These are phyloP conservation scores for Anarsia innoxiella DNA, from an alignment of 2,888 invertebrate genomes.

Conservation along the genomic window DNA sequence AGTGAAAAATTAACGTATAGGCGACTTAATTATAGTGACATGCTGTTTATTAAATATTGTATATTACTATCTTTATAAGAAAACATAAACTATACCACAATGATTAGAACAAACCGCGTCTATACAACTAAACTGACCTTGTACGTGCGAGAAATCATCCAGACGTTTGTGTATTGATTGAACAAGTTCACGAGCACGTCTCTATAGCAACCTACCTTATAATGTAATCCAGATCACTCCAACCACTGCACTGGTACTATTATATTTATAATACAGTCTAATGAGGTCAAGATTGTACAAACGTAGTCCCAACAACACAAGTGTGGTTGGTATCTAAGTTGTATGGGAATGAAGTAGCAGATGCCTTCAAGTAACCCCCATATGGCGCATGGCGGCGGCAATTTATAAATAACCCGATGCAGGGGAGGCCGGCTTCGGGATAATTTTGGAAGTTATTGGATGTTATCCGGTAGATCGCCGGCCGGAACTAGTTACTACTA, in stretches of 20 bases:
- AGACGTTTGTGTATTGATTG: constrained; percentile 25
- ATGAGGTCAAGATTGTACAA: too few species aligned
- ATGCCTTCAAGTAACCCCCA: constrained; percentile 58
- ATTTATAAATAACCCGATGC: constrained; percentile 63
- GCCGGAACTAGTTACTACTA: background rate
- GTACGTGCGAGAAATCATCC: constrained; percentile 32
- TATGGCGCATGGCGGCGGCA: constrained; percentile 38
- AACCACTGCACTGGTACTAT: too few species aligned
- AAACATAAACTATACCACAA: too few species aligned
- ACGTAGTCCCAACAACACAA: too few species aligned
- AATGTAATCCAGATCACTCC: too few species aligned
- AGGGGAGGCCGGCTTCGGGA: constrained; percentile 53
- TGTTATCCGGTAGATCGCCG: background rate
- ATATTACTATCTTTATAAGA: too few species aligned
- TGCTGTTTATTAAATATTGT: too few species aligned
- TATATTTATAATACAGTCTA: too few species aligned
- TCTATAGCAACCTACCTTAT: constrained; percentile 44
- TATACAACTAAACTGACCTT: constrained; percentile 33
- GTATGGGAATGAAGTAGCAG: constrained; percentile 38
- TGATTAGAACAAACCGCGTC: background rate
- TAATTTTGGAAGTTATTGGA: constrained; percentile 47
- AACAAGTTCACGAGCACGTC: constrained; percentile 40
- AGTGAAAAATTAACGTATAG: too few species aligned
- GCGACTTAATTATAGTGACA: too few species aligned
- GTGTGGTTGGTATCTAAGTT: too few species aligned